Evolutionary conservation across 2,888 invertebrate species (phyloP), one percentile per base, ranked within the genome.

Genomic region (Eupithecia dodoneata): DNA sequence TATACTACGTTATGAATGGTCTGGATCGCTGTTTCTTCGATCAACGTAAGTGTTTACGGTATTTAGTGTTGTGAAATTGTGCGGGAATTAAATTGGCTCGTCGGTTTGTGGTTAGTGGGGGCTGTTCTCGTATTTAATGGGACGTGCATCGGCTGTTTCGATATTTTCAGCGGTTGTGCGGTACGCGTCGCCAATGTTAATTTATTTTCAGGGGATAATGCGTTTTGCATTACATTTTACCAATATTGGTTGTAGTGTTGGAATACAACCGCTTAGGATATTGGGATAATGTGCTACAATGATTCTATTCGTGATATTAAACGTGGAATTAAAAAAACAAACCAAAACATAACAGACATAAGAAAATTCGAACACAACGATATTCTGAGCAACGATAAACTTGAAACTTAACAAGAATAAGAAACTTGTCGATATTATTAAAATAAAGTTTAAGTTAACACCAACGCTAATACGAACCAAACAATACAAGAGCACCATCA

Each of bases 1-100:
- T 92, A 89, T 85, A 87, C 88, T 89, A 90, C 92, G 95, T 94
- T 92, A 95, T 95, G 95, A 95, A 94, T 95, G 95, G 95, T 93
- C 92, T 95, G 93, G 95, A 95, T 92, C 94, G 94, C 91, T 94
- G 95, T 91, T 95, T 95, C 93, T 95, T 95, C 93, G 95, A 95
- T 93, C 95, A 95, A 94, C 95, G 95, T 95, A 92, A 95, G 95
- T 93, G 87, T 86, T 87, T 86, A 85, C 85, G 84, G 83, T 88
- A 89, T 90, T 91, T 91, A 89, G 85, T 85, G 78, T 81, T 79
- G 81, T 81, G 80, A 76, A 73, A 82, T 83, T 83, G 80, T 79
- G 79, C 79, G 80, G 76, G 88, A 89, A 89, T 87, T 86, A 88
- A 89, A 88, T 87, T 88, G 85, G 84, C 86, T 86, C 86, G 86